A percentile compares a stretch with the other conserved stretches of the same genome.
These are phyloP conservation scores for Ornithoptera priamus DNA, from an alignment of 2,888 invertebrate genomes.

Conservation along the genomic window DNA sequence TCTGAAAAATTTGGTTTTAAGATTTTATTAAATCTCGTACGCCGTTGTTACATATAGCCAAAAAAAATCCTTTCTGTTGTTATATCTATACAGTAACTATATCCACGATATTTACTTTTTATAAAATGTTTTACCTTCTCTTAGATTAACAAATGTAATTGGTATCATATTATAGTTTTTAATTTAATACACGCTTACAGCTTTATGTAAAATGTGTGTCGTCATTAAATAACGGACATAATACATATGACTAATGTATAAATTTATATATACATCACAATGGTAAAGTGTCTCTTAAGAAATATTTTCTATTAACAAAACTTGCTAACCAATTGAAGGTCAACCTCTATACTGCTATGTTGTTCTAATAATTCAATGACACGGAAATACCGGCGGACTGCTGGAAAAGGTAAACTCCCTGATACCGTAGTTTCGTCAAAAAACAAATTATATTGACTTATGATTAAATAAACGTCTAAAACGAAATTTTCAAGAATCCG, in stretches of 20 bases:
- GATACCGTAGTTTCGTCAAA: not conserved
- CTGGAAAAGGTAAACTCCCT: slow-evolving; percentile 15
- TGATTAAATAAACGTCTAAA: not conserved
- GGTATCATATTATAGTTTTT: not conserved
- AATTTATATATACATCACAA: not conserved
- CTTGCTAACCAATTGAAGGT: slow-evolving; percentile 3
- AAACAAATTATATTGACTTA: not conserved
- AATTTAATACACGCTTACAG: not conserved
- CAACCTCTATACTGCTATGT: not conserved
- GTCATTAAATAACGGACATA: not conserved
- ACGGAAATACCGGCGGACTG: slow-evolving; percentile 1
- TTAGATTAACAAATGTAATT: too few species aligned
- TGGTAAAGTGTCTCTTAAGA: not conserved
- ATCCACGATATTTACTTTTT: not conserved
- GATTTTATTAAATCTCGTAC: not conserved
- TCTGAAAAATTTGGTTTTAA: too few species aligned
- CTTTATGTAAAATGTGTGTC: not conserved
- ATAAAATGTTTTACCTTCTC: not conserved
- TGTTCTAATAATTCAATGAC: slow-evolving; percentile 6
- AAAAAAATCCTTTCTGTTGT: not conserved
- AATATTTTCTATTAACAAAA: not conserved
- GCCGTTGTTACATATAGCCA: not conserved
- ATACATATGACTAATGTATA: not conserved
- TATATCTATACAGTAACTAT: not conserved
- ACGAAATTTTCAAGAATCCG: not conserved